These are phyloP conservation scores for Nerophis ophidion DNA, from an alignment of 2,113 vertebrate species.

Conservation along the genomic window DNA sequence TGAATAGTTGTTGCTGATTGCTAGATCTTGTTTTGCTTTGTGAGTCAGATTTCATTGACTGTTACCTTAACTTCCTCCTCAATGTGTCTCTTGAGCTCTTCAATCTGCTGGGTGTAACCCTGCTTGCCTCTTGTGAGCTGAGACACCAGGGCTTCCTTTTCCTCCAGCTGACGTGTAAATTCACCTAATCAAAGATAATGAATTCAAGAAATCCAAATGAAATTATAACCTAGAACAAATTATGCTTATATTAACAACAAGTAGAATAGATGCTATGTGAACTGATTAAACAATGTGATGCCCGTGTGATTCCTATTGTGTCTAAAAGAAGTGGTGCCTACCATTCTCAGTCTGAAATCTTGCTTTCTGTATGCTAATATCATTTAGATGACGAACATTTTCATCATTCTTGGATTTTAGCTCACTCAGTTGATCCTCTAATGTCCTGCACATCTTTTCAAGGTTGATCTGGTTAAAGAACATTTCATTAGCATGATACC, in stretches of 20 bases:
- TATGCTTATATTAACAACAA: background rate
- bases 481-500: background rate
- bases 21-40: background rate
- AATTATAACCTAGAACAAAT: background rate
- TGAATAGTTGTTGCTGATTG: background rate
- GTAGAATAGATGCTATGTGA: background rate
- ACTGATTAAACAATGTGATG: background rate
- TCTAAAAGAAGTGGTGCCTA: constrained; percentile 6
- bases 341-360: constrained; percentile 79
- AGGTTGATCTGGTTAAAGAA: constrained; percentile 72
- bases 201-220: background rate
- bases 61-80: constrained; percentile 79
- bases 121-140: constrained; percentile 77
- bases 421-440: constrained; percentile 89
- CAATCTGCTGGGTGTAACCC: constrained; percentile 76
- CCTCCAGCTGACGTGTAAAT: constrained; percentile 74
- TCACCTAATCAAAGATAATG: constrained; percentile 64
- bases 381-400: constrained; percentile 80
- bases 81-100: constrained; percentile 81
- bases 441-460: constrained; percentile 83
- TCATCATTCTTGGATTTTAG: constrained; percentile 83
- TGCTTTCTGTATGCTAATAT: constrained; percentile 73
- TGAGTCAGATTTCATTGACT: background rate
- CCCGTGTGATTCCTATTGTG: background rate
- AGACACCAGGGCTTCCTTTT: constrained; percentile 71